Evolutionary conservation across 2,888 invertebrate genomes (phyloP).

Genomic region (Tuta absoluta): DNA sequence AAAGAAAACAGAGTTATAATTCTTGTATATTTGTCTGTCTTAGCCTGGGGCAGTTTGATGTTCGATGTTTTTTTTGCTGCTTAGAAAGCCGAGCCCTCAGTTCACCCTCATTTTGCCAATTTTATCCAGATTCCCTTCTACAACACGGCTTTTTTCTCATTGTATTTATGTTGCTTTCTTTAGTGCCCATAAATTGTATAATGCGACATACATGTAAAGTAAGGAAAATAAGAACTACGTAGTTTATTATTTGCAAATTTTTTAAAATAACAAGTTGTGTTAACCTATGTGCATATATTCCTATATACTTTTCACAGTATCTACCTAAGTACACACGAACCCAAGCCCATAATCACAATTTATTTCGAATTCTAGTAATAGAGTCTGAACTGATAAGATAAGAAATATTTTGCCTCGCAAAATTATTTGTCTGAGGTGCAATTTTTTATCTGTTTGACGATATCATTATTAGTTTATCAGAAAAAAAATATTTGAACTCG

Average conservation of each 20-base stretch:
- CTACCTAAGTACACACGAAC: no score
- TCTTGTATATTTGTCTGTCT: constrained; percentile 29
- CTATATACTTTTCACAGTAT: no score
- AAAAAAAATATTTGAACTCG: constrained; percentile 16
- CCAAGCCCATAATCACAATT: background rate
- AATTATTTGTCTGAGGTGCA: background rate
- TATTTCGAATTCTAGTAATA: background rate
- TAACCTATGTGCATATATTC: no score
- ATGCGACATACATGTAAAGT: background rate
- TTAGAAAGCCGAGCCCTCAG: background rate
- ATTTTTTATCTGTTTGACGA: background rate
- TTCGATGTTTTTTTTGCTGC: background rate
- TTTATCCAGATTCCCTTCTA: background rate
- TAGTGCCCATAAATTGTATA: no score
- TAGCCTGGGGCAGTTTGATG: constrained; percentile 7
- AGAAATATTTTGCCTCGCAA: background rate
- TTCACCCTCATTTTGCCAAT: constrained; percentile 12
- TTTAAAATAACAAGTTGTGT: no score
- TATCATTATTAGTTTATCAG: background rate
- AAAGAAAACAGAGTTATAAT: constrained; percentile 40
- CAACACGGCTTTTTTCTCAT: background rate
- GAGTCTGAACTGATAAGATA: background rate
- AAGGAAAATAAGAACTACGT: background rate
- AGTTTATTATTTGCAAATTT: no score
- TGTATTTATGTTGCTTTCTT: no score